Evolutionary conservation across 2,113 vertebrate species (phyloP).

Genomic region (Sceloporus undulatus): DNA sequence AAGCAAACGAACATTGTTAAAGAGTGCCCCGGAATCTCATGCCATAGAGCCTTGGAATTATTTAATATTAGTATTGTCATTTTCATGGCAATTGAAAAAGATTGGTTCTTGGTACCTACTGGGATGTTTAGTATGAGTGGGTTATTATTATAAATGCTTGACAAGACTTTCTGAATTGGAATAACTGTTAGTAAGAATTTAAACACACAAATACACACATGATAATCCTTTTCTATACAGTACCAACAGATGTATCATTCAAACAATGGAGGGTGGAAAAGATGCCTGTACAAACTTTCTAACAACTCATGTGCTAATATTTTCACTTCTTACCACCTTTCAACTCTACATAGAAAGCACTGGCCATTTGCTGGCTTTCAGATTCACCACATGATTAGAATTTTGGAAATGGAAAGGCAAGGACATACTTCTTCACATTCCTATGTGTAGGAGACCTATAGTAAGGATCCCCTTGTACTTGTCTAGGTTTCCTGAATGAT

Average conservation of each 20-base stretch:
- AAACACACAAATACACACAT: no score
- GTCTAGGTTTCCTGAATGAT: background rate
- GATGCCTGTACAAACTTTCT: no score
- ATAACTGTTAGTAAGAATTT: no score
- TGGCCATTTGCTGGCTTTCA: background rate
- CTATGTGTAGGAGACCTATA: background rate
- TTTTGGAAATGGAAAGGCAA: background rate
- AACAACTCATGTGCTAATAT: no score
- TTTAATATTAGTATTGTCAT: background rate
- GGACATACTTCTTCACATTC: background rate
- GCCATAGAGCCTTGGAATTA: background rate
- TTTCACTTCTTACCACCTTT: no score
- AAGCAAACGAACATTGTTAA: background rate
- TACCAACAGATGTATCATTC: no score
- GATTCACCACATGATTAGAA: background rate
- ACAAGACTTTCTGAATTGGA: background rate
- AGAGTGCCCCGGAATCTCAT: background rate
- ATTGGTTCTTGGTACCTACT: background rate
- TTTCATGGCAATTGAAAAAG: background rate
- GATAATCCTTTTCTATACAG: no score
- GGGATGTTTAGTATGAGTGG: background rate
- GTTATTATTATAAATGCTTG: background rate
- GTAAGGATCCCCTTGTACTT: background rate
- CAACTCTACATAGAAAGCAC: background rate
- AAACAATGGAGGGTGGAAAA: no score